Percentiles rank a stretch among this genome's conserved stretches.
Conservation (phyloP, 2,113 vertebrate species). For the Dasypus novemcinctus region DNA sequence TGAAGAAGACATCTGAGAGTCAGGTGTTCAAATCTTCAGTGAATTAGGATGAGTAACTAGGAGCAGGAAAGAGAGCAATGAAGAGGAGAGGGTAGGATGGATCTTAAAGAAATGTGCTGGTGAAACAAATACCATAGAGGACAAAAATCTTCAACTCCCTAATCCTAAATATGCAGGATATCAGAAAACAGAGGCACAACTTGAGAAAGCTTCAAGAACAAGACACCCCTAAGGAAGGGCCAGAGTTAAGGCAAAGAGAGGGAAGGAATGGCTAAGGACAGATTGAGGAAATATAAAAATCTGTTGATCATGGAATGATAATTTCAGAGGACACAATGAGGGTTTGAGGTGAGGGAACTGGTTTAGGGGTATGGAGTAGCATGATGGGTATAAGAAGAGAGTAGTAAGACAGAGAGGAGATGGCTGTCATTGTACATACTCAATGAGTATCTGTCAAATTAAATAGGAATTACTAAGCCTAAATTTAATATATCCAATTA, state of each 20-base stretch:
- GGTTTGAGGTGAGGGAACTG: background rate
- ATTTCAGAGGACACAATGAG: background rate
- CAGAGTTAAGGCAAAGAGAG: background rate
- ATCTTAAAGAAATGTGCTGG: no score
- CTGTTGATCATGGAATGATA: background rate
- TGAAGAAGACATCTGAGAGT: no score
- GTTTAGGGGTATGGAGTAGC: background rate
- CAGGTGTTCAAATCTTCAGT: no score
- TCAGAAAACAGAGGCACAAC: background rate
- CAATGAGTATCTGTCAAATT: background rate
- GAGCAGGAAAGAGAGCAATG: no score
- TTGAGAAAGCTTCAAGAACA: background rate
- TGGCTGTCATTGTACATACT: background rate
- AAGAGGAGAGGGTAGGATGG: no score
- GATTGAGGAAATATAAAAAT: background rate
- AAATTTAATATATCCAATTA: background rate
- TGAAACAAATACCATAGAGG: no score
- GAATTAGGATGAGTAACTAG: no score
- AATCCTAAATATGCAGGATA: background rate
- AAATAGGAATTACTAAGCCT: background rate
- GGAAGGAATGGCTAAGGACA: background rate
- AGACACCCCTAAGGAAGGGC: background rate
- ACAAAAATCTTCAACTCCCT: background rate
- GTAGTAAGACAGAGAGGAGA: background rate
- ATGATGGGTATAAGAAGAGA: background rate